Conservation (phyloP, 2,797 vertebrate species). For the Pteronotus mesoamericanus region DNA sequence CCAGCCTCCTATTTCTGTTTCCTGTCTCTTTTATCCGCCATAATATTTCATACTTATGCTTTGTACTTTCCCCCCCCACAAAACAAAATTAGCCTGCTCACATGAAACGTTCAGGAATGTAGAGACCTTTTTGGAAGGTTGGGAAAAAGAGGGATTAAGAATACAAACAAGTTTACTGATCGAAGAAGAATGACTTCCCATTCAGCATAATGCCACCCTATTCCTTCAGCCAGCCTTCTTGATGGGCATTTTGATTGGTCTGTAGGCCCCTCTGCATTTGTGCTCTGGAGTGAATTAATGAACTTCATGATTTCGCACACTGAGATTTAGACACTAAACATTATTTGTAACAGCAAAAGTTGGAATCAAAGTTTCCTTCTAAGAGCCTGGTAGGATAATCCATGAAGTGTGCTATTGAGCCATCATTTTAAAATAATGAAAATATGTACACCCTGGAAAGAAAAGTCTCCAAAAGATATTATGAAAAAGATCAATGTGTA, state of each 20-base stretch:
- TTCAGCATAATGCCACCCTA: not conserved
- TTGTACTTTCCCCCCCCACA: not conserved
- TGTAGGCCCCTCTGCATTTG: not conserved
- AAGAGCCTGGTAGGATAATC: not conserved
- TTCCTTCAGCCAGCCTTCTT: not conserved
- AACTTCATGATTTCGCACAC: not conserved
- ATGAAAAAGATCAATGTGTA: not conserved
- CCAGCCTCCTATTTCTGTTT: not conserved
- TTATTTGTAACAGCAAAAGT: not conserved
- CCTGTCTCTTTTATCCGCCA: not conserved
- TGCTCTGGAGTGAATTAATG: not conserved
- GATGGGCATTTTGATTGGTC: not conserved
- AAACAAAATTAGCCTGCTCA: not conserved
- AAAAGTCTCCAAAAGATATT: not conserved
- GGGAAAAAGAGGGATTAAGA: not conserved
- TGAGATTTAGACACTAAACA: not conserved
- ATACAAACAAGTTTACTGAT: not conserved
- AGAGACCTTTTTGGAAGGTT: not conserved
- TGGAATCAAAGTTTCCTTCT: not conserved
- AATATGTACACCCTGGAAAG: not conserved
- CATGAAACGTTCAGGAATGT: not conserved
- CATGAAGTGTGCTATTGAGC: not conserved
- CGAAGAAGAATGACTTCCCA: not conserved
- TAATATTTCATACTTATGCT: not conserved
- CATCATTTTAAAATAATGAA: not conserved